A percentile compares a stretch with the other conserved stretches of the same genome.
Conservation (phyloP, 30 jellyfish, hydroid and myxozoan genomes). For the Pseudorhiza aurosa region DNA sequence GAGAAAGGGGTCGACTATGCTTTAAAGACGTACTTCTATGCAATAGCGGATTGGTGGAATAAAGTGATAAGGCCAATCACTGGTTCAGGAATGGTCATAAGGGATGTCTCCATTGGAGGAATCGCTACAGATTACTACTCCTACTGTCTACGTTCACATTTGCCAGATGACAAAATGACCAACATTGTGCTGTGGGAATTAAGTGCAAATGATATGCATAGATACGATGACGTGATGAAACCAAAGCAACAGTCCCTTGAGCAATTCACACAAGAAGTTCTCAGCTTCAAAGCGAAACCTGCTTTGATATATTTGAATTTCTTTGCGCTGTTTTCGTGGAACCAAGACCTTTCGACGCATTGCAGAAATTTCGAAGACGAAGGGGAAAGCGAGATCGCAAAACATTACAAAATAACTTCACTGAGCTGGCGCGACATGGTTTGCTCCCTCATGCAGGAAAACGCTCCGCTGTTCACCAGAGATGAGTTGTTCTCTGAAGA, state of each 20-base stretch:
- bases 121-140: slow-evolving; percentile 98
- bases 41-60: slow-evolving; percentile 99
- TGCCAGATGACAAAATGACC: slow-evolving; percentile 94
- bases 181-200: slow-evolving; percentile 97
- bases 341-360: slow-evolving; percentile 89
- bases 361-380: slow-evolving; percentile 98
- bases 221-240: slow-evolving; percentile 79
- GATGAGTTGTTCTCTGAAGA: slow-evolving; percentile 95
- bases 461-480: slow-evolving; percentile 90
- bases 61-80: slow-evolving; percentile 97
- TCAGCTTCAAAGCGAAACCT: slow-evolving; percentile 95
- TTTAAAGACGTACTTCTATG: slow-evolving; percentile 92
- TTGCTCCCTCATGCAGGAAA: slow-evolving; percentile 86
- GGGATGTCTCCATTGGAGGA: slow-evolving; percentile 99
- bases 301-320: slow-evolving; percentile 88
- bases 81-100: slow-evolving; percentile 96
- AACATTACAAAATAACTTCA: slow-evolving; percentile 94
- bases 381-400: slow-evolving; percentile 97
- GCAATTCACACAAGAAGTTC: slow-evolving; percentile 95
- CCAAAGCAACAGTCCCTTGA: slow-evolving; percentile 95
- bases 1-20: slow-evolving; percentile 97
- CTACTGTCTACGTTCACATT: slow-evolving; percentile 91
- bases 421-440: slow-evolving; percentile 99
- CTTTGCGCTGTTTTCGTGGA: slow-evolving; percentile 97
- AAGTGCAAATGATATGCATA: slow-evolving; percentile 97